A percentile compares a stretch with the other conserved stretches of the same genome.
Evolutionary conservation across 2,888 invertebrate species (phyloP).

Genomic region (Embidobia sp.): DNA sequence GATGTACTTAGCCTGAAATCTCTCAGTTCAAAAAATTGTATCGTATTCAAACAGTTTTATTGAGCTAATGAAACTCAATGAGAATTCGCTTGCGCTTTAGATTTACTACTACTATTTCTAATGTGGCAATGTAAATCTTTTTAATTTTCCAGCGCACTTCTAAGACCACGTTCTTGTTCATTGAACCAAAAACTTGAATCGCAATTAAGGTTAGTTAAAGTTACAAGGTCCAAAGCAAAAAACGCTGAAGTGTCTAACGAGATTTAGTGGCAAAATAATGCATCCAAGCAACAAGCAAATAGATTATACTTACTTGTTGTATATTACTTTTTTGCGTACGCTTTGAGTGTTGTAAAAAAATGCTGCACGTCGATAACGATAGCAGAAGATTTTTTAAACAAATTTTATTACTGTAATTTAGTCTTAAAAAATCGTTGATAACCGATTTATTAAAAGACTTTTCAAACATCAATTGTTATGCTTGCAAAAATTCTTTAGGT

Average conservation of each 20-base stretch:
- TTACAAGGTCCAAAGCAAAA: constrained; percentile 25
- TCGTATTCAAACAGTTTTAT: constrained; percentile 17
- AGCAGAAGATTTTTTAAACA: no score
- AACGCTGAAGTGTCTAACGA: constrained; percentile 4
- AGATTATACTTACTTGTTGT: no score
- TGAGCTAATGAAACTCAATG: constrained; percentile 26
- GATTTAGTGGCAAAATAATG: constrained; percentile 9
- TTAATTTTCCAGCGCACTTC: constrained; percentile 41
- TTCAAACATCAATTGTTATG: no score
- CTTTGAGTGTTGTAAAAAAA: no score
- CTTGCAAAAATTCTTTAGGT: no score
- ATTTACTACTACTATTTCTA: constrained; percentile 35
- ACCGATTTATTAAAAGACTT: no score
- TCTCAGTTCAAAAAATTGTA: background rate
- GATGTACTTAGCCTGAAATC: no score
- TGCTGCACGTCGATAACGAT: no score
- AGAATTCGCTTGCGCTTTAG: constrained; percentile 2
- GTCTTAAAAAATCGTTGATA: no score
- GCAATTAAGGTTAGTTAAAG: constrained; percentile 30
- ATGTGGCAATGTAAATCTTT: constrained; percentile 52
- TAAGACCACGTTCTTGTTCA: constrained; percentile 39
- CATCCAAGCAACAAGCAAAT: no score
- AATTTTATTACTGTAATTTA: no score
- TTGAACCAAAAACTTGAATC: constrained; percentile 37
- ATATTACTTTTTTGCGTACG: no score